phyloP scores from a whole-genome alignment of 2,797 vertebrate genomes.

The Microcaecilia unicolor region DNA sequence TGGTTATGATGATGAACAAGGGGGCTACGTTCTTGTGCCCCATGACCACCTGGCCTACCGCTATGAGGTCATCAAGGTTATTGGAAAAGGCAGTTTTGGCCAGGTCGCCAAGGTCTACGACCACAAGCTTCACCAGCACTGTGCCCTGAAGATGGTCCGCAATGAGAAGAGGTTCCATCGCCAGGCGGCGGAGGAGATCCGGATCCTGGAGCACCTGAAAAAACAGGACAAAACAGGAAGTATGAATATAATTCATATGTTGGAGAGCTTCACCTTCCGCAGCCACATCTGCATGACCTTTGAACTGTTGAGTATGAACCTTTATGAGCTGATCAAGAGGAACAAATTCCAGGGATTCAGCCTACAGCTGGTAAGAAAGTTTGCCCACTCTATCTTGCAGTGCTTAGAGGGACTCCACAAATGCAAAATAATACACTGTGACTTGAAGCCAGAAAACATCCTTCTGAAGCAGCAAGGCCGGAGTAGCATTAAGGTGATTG shows the following conservation, averaged over 20 bases:
- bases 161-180: conserved; percentile 95
- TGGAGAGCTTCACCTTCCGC: conserved; percentile 93
- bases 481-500: conserved; percentile 95
- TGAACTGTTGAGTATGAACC: conserved; percentile 90
- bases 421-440: conserved; percentile 94
- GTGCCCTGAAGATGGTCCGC: conserved; percentile 96
- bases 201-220: conserved; percentile 90
- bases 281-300: conserved; percentile 98
- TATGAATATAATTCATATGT: conserved; percentile 95
- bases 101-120: conserved; percentile 96
- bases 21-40: conserved; percentile 85
- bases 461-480: conserved; percentile 92
- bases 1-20: conserved; percentile 91
- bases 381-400: conserved; percentile 91
- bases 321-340: conserved; percentile 94
- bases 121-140: conserved; percentile 88
- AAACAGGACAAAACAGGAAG: conserved; percentile 88
- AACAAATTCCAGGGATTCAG: conserved; percentile 98
- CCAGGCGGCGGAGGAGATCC: conserved; percentile 91
- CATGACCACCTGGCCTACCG: conserved; percentile 93
- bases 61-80: conserved; percentile 93
- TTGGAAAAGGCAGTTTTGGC: conserved; percentile 95
- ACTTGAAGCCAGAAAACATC: conserved; percentile 96
- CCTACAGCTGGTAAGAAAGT: conserved; percentile 86
- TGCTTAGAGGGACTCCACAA: conserved; percentile 82